Conservation (phyloP, 2,888 invertebrate genomes). For the Euproctis similis region DNA sequence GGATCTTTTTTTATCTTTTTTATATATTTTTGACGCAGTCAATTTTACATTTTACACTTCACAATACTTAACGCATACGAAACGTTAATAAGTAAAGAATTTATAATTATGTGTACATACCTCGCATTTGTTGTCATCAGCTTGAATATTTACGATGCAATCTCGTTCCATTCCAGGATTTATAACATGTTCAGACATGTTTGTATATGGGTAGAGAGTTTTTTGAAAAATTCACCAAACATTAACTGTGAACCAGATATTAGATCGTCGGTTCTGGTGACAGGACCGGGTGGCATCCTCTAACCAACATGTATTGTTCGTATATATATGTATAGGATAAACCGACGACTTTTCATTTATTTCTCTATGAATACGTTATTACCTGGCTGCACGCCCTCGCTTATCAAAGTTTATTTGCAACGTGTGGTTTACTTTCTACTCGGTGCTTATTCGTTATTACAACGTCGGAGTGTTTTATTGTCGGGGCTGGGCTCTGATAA, state of each 20-base stretch:
- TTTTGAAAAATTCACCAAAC: constrained; percentile 62
- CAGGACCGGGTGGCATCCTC: constrained; percentile 66
- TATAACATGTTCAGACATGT: constrained; percentile 60
- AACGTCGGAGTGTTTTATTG: constrained; percentile 73
- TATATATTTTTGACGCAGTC: constrained; percentile 46
- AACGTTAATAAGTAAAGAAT: constrained; percentile 58
- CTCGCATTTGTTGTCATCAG: constrained; percentile 34
- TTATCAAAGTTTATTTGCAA: constrained; percentile 77
- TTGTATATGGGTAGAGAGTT: constrained; percentile 39
- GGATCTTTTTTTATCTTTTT: constrained; percentile 42
- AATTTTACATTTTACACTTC: constrained; percentile 32
- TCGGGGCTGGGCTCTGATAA: constrained; percentile 68
- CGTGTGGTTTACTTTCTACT: constrained; percentile 75
- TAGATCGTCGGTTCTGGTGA: constrained; percentile 40
- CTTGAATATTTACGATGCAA: constrained; percentile 70
- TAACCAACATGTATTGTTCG: constrained; percentile 65
- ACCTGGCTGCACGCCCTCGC: constrained; percentile 75
- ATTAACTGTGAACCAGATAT: constrained; percentile 43
- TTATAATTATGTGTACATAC: constrained; percentile 52
- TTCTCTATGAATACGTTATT: constrained; percentile 77
- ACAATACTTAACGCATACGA: constrained; percentile 36
- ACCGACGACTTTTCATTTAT: constrained; percentile 76
- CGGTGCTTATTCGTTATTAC: constrained; percentile 76
- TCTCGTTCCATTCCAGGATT: constrained; percentile 62
- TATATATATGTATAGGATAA: constrained; percentile 57